These are phyloP conservation scores for Amphimedon queenslandica DNA, from an alignment of 37 sponge, comb jelly and placozoan species.

Conservation along the genomic window DNA sequence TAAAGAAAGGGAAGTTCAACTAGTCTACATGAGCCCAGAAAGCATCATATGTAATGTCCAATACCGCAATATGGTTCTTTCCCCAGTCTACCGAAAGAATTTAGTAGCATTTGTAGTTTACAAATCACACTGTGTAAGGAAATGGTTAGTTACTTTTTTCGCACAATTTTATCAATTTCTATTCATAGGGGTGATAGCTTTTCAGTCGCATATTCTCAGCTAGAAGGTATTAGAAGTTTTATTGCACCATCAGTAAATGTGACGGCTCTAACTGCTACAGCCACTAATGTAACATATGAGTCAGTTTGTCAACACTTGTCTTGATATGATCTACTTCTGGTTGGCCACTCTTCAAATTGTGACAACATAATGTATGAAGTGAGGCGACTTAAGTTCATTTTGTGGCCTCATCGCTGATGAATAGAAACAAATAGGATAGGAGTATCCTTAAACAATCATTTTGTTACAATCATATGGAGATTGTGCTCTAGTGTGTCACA, in stretches of 20 bases:
- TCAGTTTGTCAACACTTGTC: neutral
- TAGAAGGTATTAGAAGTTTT: neutral
- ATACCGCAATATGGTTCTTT: conserved; percentile 41
- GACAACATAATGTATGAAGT: neutral
- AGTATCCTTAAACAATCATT: no score
- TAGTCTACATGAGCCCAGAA: conserved; percentile 51
- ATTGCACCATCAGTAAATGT: neutral
- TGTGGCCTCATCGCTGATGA: neutral
- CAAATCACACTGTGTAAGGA: neutral
- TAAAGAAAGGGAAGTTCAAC: conserved; percentile 36
- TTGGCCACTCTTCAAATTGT: neutral
- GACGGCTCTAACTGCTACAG: neutral
- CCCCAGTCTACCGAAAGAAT: conserved; percentile 5
- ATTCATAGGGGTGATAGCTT: neutral
- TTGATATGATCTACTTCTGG: neutral
- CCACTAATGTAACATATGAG: neutral
- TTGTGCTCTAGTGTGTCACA: no score
- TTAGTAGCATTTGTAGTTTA: neutral
- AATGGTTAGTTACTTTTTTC: neutral
- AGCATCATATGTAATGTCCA: conserved; percentile 13
- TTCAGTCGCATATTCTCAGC: no score
- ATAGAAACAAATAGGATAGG: no score
- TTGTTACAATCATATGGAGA: no score
- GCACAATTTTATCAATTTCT: neutral
- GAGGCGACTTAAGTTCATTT: neutral